phyloP scores from a whole-genome alignment of 2,113 vertebrate species.

The Trichomycterus rosablanca region DNA sequence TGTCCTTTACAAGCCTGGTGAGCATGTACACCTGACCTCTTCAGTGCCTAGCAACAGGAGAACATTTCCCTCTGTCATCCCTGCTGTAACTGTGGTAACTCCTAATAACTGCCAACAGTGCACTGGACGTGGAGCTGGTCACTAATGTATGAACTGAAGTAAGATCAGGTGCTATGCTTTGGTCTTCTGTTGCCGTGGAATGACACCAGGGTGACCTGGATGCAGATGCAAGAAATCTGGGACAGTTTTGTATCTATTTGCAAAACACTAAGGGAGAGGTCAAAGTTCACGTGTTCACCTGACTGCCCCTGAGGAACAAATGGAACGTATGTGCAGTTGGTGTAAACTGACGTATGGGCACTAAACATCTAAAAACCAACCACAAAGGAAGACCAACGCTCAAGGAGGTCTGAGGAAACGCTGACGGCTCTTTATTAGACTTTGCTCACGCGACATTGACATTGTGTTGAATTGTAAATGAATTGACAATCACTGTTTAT shows the following conservation, averaged over 20 bases:
- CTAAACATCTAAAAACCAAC: too few species aligned
- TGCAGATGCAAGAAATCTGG: too few species aligned
- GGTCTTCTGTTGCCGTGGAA: too few species aligned
- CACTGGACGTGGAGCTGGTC: conserved; percentile 59
- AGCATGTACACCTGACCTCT: conserved; percentile 73
- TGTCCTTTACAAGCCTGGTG: conserved; percentile 99
- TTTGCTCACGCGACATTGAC: conserved; percentile 25
- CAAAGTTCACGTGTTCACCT: too few species aligned
- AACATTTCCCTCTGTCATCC: conserved; percentile 70
- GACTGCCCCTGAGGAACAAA: conserved; percentile 44
- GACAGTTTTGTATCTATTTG: conserved; percentile 57
- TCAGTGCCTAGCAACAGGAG: conserved; percentile 73
- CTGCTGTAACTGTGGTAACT: conserved; percentile 62
- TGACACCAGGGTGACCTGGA: too few species aligned
- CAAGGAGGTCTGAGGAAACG: too few species aligned
- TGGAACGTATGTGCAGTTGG: too few species aligned
- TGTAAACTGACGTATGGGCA: too few species aligned
- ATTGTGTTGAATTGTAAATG: conserved; percentile 30
- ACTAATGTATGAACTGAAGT: conserved; percentile 52
- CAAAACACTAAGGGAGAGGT: conserved; percentile 26
- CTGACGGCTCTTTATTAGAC: too few species aligned
- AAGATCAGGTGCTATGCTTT: too few species aligned
- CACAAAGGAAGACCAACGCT: too few species aligned
- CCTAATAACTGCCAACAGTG: conserved; percentile 57
- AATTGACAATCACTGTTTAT: conserved; percentile 67